Percentiles rank a stretch among this genome's conserved stretches.
These are phyloP conservation scores for Phymatocera aterrima DNA, from an alignment of 2,888 invertebrate genomes.

Conservation along the genomic window DNA sequence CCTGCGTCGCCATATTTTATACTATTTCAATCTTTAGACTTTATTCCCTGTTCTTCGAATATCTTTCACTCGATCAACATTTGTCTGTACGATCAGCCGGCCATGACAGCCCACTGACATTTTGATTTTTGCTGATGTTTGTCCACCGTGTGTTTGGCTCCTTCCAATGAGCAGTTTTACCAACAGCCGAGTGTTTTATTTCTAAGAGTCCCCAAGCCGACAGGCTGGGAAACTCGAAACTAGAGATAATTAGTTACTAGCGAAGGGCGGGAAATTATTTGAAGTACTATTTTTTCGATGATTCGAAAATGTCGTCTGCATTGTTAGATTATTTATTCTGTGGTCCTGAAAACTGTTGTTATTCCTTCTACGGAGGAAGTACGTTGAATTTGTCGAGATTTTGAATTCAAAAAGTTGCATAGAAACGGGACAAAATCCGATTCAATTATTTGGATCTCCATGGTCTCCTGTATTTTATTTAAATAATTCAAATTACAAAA, in stretches of 20 bases:
- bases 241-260: not conserved
- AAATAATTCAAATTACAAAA: not conserved
- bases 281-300: not conserved
- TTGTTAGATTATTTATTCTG: not conserved
- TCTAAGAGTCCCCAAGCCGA: not conserved
- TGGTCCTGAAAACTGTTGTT: not conserved
- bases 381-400: no score
- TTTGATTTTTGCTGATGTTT: no score
- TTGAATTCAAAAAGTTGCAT: no score
- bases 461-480: not conserved
- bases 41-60: not conserved
- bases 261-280: not conserved
- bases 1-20: constrained; percentile 62
- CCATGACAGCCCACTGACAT: constrained; percentile 38
- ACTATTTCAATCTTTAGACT: constrained; percentile 17
- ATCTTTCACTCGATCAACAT: constrained; percentile 11
- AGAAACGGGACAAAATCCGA: no score
- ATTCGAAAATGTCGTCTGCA: not conserved
- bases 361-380: not conserved
- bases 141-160: no score
- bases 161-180: not conserved
- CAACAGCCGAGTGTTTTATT: not conserved
- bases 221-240: not conserved
- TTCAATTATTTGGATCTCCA: no score
- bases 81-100: constrained; percentile 25